Conservation (phyloP, 2,797 vertebrate species). For the Alauda arvensis region DNA sequence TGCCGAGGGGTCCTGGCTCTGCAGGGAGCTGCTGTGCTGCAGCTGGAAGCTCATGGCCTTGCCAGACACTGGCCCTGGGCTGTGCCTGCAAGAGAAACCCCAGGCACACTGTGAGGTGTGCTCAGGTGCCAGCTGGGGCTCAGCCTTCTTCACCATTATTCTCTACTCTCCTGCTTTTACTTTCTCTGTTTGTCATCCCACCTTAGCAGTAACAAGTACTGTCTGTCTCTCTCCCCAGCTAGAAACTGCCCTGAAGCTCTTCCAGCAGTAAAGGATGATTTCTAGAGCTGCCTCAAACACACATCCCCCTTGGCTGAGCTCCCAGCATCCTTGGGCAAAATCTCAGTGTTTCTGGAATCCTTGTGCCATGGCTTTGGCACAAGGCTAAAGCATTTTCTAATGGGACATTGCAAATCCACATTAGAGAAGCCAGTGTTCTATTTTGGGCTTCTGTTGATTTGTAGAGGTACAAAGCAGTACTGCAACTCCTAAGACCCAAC, state of each 20-base stretch:
- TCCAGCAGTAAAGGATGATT: background rate
- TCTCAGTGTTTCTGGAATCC: background rate
- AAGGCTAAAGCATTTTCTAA: background rate
- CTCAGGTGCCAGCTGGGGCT: background rate
- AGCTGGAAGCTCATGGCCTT: conserved; percentile 23
- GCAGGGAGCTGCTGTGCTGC: background rate
- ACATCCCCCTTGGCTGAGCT: accelerated
- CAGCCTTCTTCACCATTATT: background rate
- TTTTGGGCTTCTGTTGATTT: background rate
- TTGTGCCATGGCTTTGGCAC: background rate
- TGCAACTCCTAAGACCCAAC: background rate
- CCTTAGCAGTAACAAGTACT: background rate
- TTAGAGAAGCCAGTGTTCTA: accelerated
- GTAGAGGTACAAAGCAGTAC: background rate
- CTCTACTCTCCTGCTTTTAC: background rate
- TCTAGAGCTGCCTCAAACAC: background rate
- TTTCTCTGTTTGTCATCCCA: background rate
- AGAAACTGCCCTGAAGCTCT: background rate
- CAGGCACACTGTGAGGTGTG: background rate
- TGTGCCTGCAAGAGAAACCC: conserved; percentile 28
- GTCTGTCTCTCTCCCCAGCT: background rate
- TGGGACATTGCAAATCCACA: background rate
- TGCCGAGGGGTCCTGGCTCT: background rate
- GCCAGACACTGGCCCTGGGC: background rate
- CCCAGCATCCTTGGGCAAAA: background rate